Evolutionary conservation across 2,888 invertebrate genomes (phyloP), one percentile per base, ranked within the genome.

Genomic region (Sceliomorpha sp.): DNA sequence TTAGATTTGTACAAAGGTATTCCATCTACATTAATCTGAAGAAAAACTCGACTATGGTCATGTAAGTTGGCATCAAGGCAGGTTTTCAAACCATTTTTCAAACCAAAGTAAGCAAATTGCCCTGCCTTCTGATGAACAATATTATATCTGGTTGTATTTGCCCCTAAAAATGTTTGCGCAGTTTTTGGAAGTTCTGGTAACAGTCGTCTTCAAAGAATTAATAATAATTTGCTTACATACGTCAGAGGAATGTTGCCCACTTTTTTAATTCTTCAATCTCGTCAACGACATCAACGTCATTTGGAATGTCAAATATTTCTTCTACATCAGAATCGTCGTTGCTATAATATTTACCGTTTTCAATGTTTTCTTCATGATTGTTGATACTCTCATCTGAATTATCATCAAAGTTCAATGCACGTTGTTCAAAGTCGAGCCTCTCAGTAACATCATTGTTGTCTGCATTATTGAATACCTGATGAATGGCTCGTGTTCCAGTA

Each of bases 21-120:
- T n/a, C 69, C 72, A 40, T 72, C 63, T 17, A 56, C 12, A 26
- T 60, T 48, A 2, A 74, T 15, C 0, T 56, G 12, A 0, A 69
- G 31, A 5, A 50, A n/a, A 5, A 69, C 51, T 15, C n/a, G n/a
- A n/a, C 31, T 26, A 13, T 56, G 27, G 8, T 60, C 31, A 15
- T 53, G 26, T n/a, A 53, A 48, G 1, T 39, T 26, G 14, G 36
- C 14, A 24, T 47, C 10, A 12, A 40, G 24, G 13, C 26, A 12
- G 15, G 26, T 36, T 7, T 40, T 13, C 15, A 68, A 24, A 7
- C 68, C 56, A 15, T 56, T 37, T 9, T 17, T 9, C 6, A 68
- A 10, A 4, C 68, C 60, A 31, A 62, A 56, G 10, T 68, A 68
- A 13, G 47, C 45, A 10, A 62, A 68, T 20, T 60, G 26, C 5